These are phyloP conservation scores for Platanista minor DNA, from an alignment of 2,113 vertebrate genomes.

Conservation along the genomic window DNA sequence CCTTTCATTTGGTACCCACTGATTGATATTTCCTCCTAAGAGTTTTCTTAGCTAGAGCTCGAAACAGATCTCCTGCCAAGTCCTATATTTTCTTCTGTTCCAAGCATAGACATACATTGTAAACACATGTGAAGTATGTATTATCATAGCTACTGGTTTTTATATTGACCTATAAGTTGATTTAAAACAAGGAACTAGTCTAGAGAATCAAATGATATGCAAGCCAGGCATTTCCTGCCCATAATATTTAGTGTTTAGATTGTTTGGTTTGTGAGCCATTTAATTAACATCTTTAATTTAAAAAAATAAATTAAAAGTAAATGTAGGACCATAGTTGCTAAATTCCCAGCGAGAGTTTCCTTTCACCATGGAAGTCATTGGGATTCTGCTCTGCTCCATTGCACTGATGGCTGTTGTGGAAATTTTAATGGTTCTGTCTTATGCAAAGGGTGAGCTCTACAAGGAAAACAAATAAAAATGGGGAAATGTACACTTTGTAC, in stretches of 20 bases:
- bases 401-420: slow-evolving; percentile 54
- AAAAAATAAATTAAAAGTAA: slow-evolving; percentile 57
- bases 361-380: neutral
- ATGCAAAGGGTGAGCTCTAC: slow-evolving; percentile 78
- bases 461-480: slow-evolving; percentile 81
- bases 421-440: slow-evolving; percentile 76
- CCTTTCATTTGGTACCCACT: neutral
- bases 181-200: neutral
- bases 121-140: neutral
- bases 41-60: neutral
- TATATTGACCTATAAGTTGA: neutral
- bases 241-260: slow-evolving; percentile 39
- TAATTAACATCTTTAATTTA: slow-evolving; percentile 57
- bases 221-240: slow-evolving; percentile 50
- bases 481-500: slow-evolving; percentile 82
- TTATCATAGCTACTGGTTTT: neutral
- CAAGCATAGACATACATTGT: neutral
- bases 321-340: neutral
- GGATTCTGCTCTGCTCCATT: slow-evolving; percentile 61
- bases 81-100: neutral
- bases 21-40: neutral
- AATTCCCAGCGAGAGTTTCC: neutral
- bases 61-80: neutral
- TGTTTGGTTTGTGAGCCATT: slow-evolving; percentile 61
- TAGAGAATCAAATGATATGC: slow-evolving; percentile 34